Conservation (phyloP, 2,888 invertebrate genomes). For the Sesia apiformis region DNA sequence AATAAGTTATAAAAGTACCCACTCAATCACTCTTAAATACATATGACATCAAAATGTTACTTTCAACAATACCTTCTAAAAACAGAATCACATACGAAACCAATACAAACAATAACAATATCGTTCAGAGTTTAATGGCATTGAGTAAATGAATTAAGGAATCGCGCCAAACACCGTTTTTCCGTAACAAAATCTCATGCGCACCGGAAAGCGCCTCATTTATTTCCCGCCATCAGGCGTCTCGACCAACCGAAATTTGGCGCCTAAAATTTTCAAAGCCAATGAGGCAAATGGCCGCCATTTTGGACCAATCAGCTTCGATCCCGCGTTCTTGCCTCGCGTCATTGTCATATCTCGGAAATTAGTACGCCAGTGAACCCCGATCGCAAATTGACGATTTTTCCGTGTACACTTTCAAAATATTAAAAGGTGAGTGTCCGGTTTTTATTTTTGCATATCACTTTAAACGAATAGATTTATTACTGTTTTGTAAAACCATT, state of each 20-base stretch:
- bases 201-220: conserved; percentile 59
- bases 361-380: conserved; percentile 71
- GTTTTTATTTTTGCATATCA: too few relatives aligned
- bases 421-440: conserved; percentile 41
- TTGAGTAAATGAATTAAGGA: conserved; percentile 10
- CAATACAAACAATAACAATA: background rate
- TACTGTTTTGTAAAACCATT: background rate
- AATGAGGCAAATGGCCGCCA: conserved; percentile 62
- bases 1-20: too few relatives aligned
- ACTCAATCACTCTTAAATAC: too few relatives aligned
- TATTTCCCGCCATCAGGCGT: conserved; percentile 68
- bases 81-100: too few relatives aligned
- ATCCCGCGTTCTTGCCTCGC: conserved; percentile 72
- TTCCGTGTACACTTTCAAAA: conserved; percentile 50
- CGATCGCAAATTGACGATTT: conserved; percentile 67
- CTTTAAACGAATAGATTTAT: background rate
- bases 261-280: conserved; percentile 57
- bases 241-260: conserved; percentile 72
- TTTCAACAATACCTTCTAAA: too few relatives aligned
- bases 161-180: conserved; percentile 61
- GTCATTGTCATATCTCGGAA: conserved; percentile 72
- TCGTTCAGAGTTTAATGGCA: background rate
- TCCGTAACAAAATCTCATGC: conserved; percentile 55
- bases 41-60: too few relatives aligned
- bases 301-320: conserved; percentile 59